Evolutionary conservation across 2,113 vertebrate species (phyloP).

Genomic region (Malurus elegans): DNA sequence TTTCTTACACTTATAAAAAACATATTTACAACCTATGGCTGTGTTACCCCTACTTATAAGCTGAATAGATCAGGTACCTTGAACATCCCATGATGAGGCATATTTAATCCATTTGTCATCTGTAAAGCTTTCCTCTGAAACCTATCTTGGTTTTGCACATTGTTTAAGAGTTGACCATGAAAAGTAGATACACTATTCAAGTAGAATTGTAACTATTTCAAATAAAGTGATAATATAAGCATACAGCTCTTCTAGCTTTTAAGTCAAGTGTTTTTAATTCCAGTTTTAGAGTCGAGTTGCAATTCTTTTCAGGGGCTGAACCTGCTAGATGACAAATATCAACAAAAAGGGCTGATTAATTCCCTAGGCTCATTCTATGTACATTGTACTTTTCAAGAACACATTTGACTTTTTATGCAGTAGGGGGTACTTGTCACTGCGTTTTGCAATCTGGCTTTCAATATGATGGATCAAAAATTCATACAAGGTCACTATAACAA

Average conservation of each 20-base stretch:
- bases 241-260: not conserved
- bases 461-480: slow-evolving; percentile 43
- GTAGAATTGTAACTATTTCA: not conserved
- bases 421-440: not conserved
- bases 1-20: not conserved
- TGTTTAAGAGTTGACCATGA: not conserved
- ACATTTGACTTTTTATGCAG: slow-evolving; percentile 39
- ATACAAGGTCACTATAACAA: slow-evolving; percentile 45
- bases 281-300: not conserved
- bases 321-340: not conserved
- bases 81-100: not conserved
- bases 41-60: not conserved
- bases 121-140: not conserved
- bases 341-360: not conserved
- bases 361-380: not conserved
- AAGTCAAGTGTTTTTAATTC: not conserved
- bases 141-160: not conserved
- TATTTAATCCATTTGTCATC: not conserved
- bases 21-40: not conserved
- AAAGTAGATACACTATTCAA: not conserved
- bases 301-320: not conserved
- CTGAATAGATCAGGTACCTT: not conserved
- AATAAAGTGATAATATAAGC: not conserved
- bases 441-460: slow-evolving; percentile 46
- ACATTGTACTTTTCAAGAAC: slow-evolving; percentile 10